phyloP scores from a whole-genome alignment of 2,888 invertebrate genomes.

The Pseudococcus longispinus region DNA sequence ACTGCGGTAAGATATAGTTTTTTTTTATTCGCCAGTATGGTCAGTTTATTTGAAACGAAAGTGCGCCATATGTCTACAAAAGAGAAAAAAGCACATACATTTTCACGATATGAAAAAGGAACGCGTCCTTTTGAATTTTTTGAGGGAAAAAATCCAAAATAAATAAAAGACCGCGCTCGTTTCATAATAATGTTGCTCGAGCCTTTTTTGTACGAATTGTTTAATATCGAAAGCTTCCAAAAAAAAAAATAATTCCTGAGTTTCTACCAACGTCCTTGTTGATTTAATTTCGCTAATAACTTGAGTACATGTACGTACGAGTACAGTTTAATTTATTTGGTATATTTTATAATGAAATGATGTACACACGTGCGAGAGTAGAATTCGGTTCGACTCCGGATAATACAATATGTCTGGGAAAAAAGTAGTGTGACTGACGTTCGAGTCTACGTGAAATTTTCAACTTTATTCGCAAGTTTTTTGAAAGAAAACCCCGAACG shows the following conservation, averaged over 20 bases:
- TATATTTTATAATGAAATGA: too few relatives aligned
- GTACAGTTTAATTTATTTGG: background rate
- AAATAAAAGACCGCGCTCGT: background rate
- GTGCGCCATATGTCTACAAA: background rate
- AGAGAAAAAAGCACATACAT: background rate
- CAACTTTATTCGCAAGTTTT: background rate
- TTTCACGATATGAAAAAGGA: background rate
- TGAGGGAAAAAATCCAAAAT: background rate
- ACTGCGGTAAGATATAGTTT: background rate
- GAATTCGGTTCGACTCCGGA: too few relatives aligned
- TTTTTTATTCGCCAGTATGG: background rate
- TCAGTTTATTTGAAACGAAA: slow-evolving; percentile 16
- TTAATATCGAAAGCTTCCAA: background rate
- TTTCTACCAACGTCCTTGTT: background rate
- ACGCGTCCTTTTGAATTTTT: background rate
- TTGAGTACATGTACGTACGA: background rate
- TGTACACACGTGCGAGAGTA: too few relatives aligned
- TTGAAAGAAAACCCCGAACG: background rate
- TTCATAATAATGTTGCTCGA: background rate
- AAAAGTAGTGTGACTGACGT: background rate
- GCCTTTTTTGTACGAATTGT: background rate
- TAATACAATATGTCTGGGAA: background rate
- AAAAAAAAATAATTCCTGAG: background rate
- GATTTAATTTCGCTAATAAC: background rate
- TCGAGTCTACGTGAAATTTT: background rate